A percentile compares a stretch with the other conserved stretches of the same genome.
These are phyloP conservation scores for Gonocerus acuteangulatus DNA, from an alignment of 2,888 invertebrate genomes.

Conservation along the genomic window DNA sequence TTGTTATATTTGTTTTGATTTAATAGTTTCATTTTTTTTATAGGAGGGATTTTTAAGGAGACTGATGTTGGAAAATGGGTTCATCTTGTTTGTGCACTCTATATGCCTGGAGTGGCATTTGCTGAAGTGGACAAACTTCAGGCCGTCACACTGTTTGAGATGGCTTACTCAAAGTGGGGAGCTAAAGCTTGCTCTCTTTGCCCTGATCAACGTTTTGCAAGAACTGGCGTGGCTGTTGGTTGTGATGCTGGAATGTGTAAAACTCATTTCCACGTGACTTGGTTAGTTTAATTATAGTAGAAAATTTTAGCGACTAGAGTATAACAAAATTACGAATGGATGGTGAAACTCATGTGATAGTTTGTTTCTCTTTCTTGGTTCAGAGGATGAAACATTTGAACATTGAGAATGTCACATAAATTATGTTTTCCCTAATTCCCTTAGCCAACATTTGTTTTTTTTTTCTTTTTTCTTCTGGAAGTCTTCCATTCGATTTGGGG, in stretches of 20 bases:
- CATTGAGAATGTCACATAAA: too few relatives aligned
- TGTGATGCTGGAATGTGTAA: conserved; percentile 99
- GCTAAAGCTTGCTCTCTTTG: conserved; percentile 86
- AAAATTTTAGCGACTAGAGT: not conserved
- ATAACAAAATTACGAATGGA: not conserved
- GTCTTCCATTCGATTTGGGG: too few relatives aligned
- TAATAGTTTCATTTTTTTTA: not conserved
- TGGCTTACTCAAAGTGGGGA: conserved; percentile 96
- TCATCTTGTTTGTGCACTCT: conserved; percentile 93
- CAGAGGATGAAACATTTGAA: not conserved
- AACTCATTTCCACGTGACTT: conserved; percentile 95
- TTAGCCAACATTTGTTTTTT: too few relatives aligned
- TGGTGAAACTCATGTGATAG: too few relatives aligned
- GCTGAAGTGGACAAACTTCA: conserved; percentile 87
- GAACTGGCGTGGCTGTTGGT: conserved; percentile 91
- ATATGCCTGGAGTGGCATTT: conserved; percentile 94
- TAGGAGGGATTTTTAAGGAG: conserved; percentile 86
- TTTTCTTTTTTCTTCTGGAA: too few relatives aligned
- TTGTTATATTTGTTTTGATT: too few relatives aligned
- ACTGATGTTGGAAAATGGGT: conserved; percentile 98
- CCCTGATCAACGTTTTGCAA: conserved; percentile 73
- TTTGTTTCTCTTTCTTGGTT: not conserved
- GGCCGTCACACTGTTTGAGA: conserved; percentile 89
- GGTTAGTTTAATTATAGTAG: conserved; percentile 50
- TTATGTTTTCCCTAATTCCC: too few relatives aligned